Percentiles rank a stretch among this genome's conserved stretches.
Evolutionary conservation across 2,113 vertebrate genomes (phyloP).

Genomic region (Pseudopodoces humilis): DNA sequence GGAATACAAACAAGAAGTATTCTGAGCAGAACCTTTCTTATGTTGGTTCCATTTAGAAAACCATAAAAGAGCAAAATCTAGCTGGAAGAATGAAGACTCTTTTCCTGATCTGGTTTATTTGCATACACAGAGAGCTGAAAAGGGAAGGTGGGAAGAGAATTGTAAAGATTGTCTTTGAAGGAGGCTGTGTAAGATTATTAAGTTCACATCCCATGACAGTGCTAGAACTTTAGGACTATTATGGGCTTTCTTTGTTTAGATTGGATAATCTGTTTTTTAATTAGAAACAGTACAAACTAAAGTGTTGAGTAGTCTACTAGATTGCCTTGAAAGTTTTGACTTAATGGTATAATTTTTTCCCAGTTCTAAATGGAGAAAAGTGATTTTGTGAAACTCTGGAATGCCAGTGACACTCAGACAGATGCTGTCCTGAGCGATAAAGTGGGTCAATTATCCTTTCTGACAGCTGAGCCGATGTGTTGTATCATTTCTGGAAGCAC

Average conservation of each 20-base stretch:
- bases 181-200: not conserved
- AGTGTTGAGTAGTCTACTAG: not conserved
- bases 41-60: not conserved
- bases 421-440: accelerated
- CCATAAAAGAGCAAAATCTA: not conserved
- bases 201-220: not conserved
- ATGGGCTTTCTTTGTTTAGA: not conserved
- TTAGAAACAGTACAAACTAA: not conserved
- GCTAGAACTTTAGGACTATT: not conserved
- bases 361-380: not conserved
- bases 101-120: not conserved
- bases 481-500: not conserved
- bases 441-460: not conserved
- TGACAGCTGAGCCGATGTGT: not conserved
- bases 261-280: not conserved
- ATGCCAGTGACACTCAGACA: not conserved
- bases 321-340: not conserved
- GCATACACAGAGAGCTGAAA: not conserved
- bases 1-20: not conserved
- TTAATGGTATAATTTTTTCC: not conserved
- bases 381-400: not conserved
- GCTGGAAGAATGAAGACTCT: not conserved
- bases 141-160: not conserved
- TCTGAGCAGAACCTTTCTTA: not conserved
- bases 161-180: not conserved